Evolutionary conservation across 2,797 vertebrate genomes (phyloP).

Genomic region (Eulemur albifrons): DNA sequence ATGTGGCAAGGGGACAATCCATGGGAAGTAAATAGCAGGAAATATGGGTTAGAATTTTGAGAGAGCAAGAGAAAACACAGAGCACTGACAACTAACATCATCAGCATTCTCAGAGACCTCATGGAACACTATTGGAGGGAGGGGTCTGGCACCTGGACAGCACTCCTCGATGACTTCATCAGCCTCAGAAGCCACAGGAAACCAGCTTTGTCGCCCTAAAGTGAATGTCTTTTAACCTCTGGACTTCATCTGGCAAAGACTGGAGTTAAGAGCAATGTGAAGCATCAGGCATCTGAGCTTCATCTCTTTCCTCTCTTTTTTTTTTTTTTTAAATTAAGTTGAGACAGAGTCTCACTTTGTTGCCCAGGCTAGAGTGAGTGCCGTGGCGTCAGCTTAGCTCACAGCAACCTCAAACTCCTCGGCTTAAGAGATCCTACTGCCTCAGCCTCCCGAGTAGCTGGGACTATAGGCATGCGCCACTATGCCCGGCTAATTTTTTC

Average conservation of each 20-base stretch:
- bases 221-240: conserved; percentile 12
- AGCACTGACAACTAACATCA: not conserved
- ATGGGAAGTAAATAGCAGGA: conserved; percentile 53
- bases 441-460: too few species aligned
- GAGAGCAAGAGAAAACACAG: not conserved
- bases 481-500: too few species aligned
- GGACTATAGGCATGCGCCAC: too few species aligned
- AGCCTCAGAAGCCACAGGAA: conserved; percentile 27
- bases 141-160: conserved; percentile 18
- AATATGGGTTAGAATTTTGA: conserved; percentile 36
- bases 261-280: not conserved
- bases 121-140: not conserved
- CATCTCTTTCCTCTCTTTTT: not conserved
- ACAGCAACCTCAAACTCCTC: too few species aligned
- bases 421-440: too few species aligned
- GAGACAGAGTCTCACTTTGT: too few species aligned
- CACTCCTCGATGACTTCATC: conserved; percentile 24
- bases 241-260: not conserved
- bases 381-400: too few species aligned
- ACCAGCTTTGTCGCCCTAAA: not conserved
- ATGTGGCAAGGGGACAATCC: not conserved
- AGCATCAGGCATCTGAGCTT: not conserved
- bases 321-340: too few species aligned
- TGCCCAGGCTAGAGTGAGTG: too few species aligned
- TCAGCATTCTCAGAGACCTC: not conserved